A percentile compares a stretch with the other conserved stretches of the same genome.
These are phyloP conservation scores for Acrobasis repandana DNA, from an alignment of 2,888 invertebrate genomes.

Conservation along the genomic window DNA sequence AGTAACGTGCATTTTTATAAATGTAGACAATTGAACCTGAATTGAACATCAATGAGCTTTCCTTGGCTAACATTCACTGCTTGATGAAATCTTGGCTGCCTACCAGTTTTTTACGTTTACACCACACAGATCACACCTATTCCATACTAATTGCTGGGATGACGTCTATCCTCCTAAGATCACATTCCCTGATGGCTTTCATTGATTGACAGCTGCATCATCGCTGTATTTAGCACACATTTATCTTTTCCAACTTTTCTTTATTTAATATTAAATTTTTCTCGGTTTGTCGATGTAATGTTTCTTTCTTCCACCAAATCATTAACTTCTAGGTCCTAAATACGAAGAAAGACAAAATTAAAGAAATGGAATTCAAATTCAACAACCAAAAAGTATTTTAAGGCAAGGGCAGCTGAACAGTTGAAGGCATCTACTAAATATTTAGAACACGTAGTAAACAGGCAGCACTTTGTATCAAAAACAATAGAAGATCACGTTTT, in stretches of 20 bases:
- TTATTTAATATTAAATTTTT: too few relatives aligned
- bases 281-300: too few relatives aligned
- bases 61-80: neutral
- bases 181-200: neutral
- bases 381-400: neutral
- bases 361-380: too few relatives aligned
- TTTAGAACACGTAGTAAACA: conserved; percentile 6
- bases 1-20: too few relatives aligned
- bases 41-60: neutral
- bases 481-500: conserved; percentile 5
- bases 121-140: neutral
- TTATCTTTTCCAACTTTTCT: too few relatives aligned
- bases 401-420: neutral
- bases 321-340: too few relatives aligned
- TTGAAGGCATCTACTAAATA: neutral
- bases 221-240: neutral
- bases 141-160: neutral
- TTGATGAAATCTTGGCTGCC: neutral
- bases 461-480: conserved; percentile 6
- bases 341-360: too few relatives aligned
- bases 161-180: neutral
- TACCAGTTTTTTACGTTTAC: neutral
- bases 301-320: too few relatives aligned
- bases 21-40: neutral
- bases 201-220: neutral